Base-by-base conservation (phyloP, 2,888 invertebrate species). In the Cylindroiulus punctatus region DNA sequence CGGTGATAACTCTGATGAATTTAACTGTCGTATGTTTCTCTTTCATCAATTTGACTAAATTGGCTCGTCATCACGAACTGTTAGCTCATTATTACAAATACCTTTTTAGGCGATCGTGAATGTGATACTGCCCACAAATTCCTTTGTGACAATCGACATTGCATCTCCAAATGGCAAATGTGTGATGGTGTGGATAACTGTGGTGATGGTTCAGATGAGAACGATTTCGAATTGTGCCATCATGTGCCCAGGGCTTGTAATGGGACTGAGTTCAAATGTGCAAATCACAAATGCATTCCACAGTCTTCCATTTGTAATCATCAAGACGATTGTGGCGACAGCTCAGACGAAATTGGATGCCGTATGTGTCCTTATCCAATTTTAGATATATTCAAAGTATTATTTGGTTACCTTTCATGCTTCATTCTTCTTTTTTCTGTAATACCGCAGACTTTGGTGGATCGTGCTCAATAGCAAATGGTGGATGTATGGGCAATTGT, bases 101-200 rank as follows among this genome's bases (percentile, higher is more conserved):
- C 1, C 14, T 76, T 40, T 86, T 42, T 87, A 90, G 89, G 89
- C 87, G 87, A 87, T 32, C 81, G 86, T 19, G 76, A 40, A 19
- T 97, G 97, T 90, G 96, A 96, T 89, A 94, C 95, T 0, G 91
- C 95, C 87, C 93, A 95, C 81, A 93, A 96, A 88, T 97, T 96
- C 95, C 96, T 96, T 90, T 99, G 99, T 90, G 93, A 94, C 87
- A 97, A 98, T 90, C 95, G 96, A 88, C 94, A 96, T 88, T 92
- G 92, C 88, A 91, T 92, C 65, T 89, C 89, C 1, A 89, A 89
- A 1, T 89, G 89, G 87, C 91, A 91, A 89, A 89, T 91, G 12
- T 98, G 98, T 91, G 98, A 98, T 91, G 95, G 96, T 44, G 93
- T 95, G 26, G 96, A 97, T 91, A 97, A 98, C 91, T 98, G 98